Evolutionary conservation across 1,140 invertebrate genomes (phyloP), one percentile per base, ranked within the genome.

Genomic region (Drosophila prosaltans): DNA sequence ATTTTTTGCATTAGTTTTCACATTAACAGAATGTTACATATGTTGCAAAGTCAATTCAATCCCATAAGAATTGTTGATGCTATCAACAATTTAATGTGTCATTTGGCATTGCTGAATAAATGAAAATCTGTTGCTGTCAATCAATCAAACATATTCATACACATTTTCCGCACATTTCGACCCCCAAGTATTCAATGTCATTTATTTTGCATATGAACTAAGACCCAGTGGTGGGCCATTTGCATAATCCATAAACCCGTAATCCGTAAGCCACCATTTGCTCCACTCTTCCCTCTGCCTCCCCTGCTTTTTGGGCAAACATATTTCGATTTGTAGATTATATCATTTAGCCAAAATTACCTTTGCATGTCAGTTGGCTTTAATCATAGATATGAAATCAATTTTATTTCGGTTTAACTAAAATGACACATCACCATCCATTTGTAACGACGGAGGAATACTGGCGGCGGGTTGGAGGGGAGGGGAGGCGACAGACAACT

Each of bases 311-410:
- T 45, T 5, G 3, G n/a, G 45, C 21, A 21, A 48, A 26, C 45
- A 51, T 51, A 51, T 51, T 51, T 51, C 45, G 45, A 51, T 51
- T 51, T 51, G 45, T 51, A 51, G 45, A 51, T 51, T 51, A 51
- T 51, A 51, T 51, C 45, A 51, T 51, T 51, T 51, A 51, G 45
- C 21, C 45, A 51, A 51, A 51, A 51, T 51, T 51, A 51, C 45
- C 45, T 51, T 36, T 51, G 45, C 45, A 51, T 51, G 45, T 51
- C 45, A 26, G 45, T 26, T 51, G 45, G 8, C 45, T 86, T 86
- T 79, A 85, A 85, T 86, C 82, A 86, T 74, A 26, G 45, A 51
- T 51, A 74, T 70, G 72, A 78, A 78, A 74, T 74, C 75, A 74
- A 86, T 85, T 85, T 86, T 75, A 79, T 79, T 72, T 70, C 71